Conservation (phyloP, 2,888 invertebrate species). For the Autographa pulchrina region DNA sequence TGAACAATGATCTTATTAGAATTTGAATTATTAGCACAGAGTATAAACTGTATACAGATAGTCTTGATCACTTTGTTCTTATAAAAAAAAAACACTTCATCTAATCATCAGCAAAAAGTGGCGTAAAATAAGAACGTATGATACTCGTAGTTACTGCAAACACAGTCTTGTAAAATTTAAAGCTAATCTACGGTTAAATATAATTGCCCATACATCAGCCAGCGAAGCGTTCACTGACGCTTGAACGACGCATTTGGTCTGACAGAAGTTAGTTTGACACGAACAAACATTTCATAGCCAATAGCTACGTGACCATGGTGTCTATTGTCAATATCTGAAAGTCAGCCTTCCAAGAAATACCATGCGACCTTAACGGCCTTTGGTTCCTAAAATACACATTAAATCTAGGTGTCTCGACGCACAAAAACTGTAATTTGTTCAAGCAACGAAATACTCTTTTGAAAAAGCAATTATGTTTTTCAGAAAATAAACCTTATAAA, state of each 20-base stretch:
- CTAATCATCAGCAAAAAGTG: conserved; percentile 37
- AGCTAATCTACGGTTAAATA: conserved; percentile 55
- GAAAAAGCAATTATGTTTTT: conserved; percentile 44
- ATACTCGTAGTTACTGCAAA: conserved; percentile 37
- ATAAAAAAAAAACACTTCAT: conserved; percentile 22
- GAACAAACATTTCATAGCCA: conserved; percentile 30
- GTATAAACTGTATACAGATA: conserved; percentile 13
- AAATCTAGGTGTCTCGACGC: conserved; percentile 20
- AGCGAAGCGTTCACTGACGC: conserved; percentile 53
- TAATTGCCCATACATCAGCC: conserved; percentile 60
- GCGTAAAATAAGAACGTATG: conserved; percentile 39
- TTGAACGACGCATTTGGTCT: conserved; percentile 43
- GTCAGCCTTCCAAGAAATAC: conserved; percentile 49
- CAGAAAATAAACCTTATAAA: conserved; percentile 10
- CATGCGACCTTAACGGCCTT: conserved; percentile 41
- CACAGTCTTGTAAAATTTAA: conserved; percentile 43
- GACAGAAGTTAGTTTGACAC: conserved; percentile 44
- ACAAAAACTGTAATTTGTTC: conserved; percentile 37
- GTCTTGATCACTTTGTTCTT: conserved; percentile 14
- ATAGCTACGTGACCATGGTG: conserved; percentile 40
- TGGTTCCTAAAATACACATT: conserved; percentile 39
- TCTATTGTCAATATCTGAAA: conserved; percentile 46
- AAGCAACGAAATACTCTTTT: conserved; percentile 33
- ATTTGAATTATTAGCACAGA: conserved; percentile 10
- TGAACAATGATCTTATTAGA: neutral